A percentile compares a stretch with the other conserved stretches of the same genome.
These are phyloP conservation scores for Perca schrenkii DNA, from an alignment of 2,113 vertebrate genomes.

Conservation along the genomic window DNA sequence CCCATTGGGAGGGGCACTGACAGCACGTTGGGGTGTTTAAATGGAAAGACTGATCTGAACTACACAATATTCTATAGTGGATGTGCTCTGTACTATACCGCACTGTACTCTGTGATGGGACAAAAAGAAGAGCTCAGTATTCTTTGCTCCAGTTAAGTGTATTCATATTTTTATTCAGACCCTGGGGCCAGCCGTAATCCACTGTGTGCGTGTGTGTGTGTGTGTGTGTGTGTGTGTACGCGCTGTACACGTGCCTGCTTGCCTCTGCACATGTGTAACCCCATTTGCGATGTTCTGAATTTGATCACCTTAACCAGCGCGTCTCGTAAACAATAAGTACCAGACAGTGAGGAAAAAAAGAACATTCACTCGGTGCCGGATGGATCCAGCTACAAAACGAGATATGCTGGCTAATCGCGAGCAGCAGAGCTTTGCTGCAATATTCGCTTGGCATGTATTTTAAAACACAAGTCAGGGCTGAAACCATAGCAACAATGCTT, in stretches of 20 bases:
- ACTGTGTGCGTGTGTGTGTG: slow-evolving; percentile 2
- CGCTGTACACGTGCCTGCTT: slow-evolving; percentile 12
- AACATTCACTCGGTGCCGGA: background rate
- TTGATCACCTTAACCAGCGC: slow-evolving; percentile 48
- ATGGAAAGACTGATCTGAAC: slow-evolving; percentile 56
- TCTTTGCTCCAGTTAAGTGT: slow-evolving; percentile 48
- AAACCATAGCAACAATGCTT: slow-evolving; percentile 70
- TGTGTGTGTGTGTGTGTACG: slow-evolving; percentile 3
- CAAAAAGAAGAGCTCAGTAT: slow-evolving; percentile 37
- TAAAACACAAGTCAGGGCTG: slow-evolving; percentile 47
- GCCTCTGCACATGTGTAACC: slow-evolving; percentile 45
- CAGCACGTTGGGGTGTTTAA: slow-evolving; percentile 49
- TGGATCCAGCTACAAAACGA: slow-evolving; percentile 20
- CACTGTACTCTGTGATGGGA: slow-evolving; percentile 25
- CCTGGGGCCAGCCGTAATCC: slow-evolving; percentile 54
- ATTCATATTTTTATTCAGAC: slow-evolving; percentile 58
- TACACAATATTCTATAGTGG: slow-evolving; percentile 35
- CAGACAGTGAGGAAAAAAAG: slow-evolving; percentile 8
- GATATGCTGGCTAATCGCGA: slow-evolving; percentile 35
- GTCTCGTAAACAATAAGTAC: slow-evolving; percentile 17
- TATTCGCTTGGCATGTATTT: slow-evolving; percentile 36
- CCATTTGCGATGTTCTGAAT: slow-evolving; percentile 49
- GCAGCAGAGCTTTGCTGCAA: slow-evolving; percentile 21
- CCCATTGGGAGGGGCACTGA: slow-evolving; percentile 45
- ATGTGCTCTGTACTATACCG: slow-evolving; percentile 9